Evolutionary conservation across 2,888 invertebrate species (phyloP).

Genomic region (Electrophaes corylata): DNA sequence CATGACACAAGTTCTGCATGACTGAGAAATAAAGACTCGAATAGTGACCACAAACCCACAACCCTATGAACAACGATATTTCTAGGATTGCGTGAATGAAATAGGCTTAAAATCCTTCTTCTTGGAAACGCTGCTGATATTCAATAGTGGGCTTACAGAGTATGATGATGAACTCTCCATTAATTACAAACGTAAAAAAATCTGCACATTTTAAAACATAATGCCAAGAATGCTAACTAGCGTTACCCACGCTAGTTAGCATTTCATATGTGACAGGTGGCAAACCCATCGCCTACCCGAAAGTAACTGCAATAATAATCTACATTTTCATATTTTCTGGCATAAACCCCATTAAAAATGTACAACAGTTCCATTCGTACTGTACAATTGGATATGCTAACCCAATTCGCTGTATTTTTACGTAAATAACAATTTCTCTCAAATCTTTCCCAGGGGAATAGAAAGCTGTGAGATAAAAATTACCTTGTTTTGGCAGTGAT

Average conservation of each 20-base stretch:
- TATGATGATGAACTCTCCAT: no score
- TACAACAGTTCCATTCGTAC: slow-evolving; percentile 20
- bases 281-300: no score
- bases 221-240: neutral
- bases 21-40: no score
- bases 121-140: no score
- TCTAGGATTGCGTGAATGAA: no score
- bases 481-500: slow-evolving; percentile 37
- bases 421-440: slow-evolving; percentile 34
- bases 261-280: no score
- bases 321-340: slow-evolving; percentile 17
- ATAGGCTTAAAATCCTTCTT: no score
- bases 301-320: slow-evolving; percentile 14
- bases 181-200: neutral
- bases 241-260: no score
- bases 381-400: slow-evolving; percentile 35
- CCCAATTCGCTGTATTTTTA: slow-evolving; percentile 36
- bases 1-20: no score
- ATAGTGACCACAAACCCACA: no score
- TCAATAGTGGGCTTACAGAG: no score
- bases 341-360: slow-evolving; percentile 15
- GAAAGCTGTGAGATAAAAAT: slow-evolving; percentile 56
- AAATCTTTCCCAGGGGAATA: slow-evolving; percentile 54
- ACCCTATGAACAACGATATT: no score
- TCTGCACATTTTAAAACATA: neutral